Base-by-base conservation (phyloP, 2,888 invertebrate species). In the Heliconius sara region DNA sequence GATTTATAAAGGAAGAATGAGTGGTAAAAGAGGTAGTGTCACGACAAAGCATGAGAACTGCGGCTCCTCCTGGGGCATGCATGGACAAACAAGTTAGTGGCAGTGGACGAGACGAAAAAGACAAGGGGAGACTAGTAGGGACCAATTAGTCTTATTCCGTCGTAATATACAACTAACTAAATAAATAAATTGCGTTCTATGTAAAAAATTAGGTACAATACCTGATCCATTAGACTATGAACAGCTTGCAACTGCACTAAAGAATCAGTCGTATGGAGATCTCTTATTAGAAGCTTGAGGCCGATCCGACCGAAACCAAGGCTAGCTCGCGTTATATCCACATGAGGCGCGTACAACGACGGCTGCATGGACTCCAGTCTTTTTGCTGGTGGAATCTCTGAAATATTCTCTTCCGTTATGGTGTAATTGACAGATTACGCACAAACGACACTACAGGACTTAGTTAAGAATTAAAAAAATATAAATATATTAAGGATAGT, bases 281-380 rank as follows among this genome's bases (percentile, higher is more conserved):
- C 90, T 66, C 93, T 87, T 82, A 91, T 91, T 27, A 95, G 81
- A 0, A 92, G 74, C 27, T 89, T 84, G 9, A 95, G 89, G 0
- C 95, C 95, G 0, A 89, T 80, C 9, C 92, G 87, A 0, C 91
- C 95, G 82, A 92, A 94, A 71, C 95, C 95, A 1, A 93, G 81
- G 0, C 86, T 83, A 0, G 93, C 89, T 2, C 91, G 86, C 0
- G 91, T 92, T 70, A 93, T 85, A 82, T 95, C 95, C 7, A 93
- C 91, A 57, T 89, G 89, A 0, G 94, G 93, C 0, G 90, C 91
- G 84, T 87, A 92, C 0, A 93, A 84, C 0, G 92, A 92, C 0
- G 95, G 95, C 82, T 93, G 94, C 91, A 92, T 91, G 0, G 94
- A 93, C 16, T 91, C 90, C 66, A 92, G 79, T 5, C 92, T 85